phyloP scores from a whole-genome alignment of 2,797 vertebrate species.

The Anomalospiza imberbis region DNA sequence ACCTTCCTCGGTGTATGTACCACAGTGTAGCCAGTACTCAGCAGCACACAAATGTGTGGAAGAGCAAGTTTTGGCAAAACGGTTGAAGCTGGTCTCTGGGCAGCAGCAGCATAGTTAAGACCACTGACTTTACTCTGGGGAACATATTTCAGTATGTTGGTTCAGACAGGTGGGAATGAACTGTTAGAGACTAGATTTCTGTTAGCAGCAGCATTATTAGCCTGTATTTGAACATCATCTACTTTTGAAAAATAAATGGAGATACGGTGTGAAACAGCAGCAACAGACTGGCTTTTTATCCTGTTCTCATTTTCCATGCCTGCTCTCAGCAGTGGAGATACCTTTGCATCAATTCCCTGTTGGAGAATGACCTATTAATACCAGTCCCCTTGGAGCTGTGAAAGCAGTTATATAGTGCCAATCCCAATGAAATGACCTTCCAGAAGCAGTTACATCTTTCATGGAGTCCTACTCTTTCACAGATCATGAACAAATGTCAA shows the following conservation, averaged over 20 bases:
- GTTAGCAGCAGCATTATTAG: background rate
- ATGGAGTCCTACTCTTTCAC: background rate
- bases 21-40: background rate
- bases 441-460: background rate
- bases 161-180: background rate
- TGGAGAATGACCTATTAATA: conserved; percentile 50
- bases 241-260: background rate
- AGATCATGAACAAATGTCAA: background rate
- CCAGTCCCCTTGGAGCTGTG: background rate
- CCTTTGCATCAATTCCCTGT: background rate
- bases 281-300: background rate
- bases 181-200: background rate
- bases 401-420: background rate
- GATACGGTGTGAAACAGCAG: background rate
- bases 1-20: background rate
- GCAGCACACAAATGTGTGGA: background rate
- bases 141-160: background rate
- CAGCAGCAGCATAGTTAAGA: background rate
- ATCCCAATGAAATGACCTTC: background rate
- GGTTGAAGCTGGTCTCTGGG: background rate
- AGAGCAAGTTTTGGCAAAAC: background rate
- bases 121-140: background rate
- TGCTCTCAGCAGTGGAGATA: background rate
- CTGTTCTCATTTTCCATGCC: background rate
- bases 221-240: background rate